Evolutionary conservation across 2,888 invertebrate genomes (phyloP).

Genomic region (Xestia c-nigrum): DNA sequence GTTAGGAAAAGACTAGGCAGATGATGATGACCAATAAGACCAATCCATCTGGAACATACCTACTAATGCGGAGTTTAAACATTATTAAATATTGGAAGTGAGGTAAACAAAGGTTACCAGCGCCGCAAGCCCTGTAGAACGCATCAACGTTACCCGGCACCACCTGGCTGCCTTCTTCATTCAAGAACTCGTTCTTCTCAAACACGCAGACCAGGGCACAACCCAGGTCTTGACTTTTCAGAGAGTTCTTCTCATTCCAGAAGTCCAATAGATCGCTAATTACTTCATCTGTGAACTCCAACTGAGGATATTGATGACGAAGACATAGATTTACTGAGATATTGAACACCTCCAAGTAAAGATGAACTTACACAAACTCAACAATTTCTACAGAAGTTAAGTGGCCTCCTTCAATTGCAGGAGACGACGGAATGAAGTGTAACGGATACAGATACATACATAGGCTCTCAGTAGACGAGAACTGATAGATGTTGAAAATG

Average conservation of each 20-base stretch:
- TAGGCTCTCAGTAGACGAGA: neutral
- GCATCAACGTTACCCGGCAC: conserved; percentile 51
- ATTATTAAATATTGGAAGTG: no score
- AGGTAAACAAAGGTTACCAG: conserved; percentile 63
- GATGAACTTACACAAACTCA: neutral
- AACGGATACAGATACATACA: neutral
- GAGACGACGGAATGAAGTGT: neutral
- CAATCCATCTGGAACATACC: neutral
- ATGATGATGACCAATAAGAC: neutral
- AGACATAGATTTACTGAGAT: neutral
- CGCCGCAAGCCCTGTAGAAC: conserved; percentile 68
- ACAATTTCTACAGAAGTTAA: neutral
- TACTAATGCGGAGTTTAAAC: neutral
- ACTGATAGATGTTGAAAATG: neutral
- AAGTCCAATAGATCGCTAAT: conserved; percentile 69
- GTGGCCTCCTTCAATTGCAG: neutral
- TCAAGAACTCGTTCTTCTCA: conserved; percentile 65
- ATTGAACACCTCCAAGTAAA: neutral
- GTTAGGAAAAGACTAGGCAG: no score
- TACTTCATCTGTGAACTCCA: conserved; percentile 59
- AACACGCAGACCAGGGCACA: conserved; percentile 72
- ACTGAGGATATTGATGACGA: conserved; percentile 55
- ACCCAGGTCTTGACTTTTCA: conserved; percentile 65
- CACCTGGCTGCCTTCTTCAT: conserved; percentile 49
- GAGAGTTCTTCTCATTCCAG: conserved; percentile 65